Evolutionary conservation across 2,888 invertebrate genomes (phyloP), one percentile per base, ranked within the genome.

Genomic region (Acanthopleura granulata): DNA sequence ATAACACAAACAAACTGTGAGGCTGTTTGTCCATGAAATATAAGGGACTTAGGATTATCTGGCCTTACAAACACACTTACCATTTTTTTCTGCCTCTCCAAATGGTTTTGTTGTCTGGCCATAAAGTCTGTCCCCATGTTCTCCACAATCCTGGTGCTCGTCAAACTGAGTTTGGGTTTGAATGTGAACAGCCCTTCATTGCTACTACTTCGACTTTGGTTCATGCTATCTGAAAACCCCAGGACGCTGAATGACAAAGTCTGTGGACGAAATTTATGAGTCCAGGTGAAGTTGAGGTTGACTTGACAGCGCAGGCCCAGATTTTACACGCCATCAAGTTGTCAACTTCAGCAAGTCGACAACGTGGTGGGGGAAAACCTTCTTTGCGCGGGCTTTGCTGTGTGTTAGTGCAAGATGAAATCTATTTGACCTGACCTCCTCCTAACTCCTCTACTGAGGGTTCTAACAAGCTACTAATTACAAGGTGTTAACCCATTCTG

Each of bases 101-200:
- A 76, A 81, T 85, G 86, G 74, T 84, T 83, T 72, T 86, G 85
- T 72, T 87, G 87, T 74, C 86, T 80, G 50, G 84, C 77, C 86
- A 86, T 86, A 76, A 88, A 87, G 77, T 87, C 86, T 62, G 85
- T 85, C 9, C 84, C 85, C 66, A 87, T 77, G 78, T 77, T 83
- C 77, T 87, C 86, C 40, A 82, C 86, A 75, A 85, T 85, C 78
- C 82, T 85, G 15, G 81, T 79, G 79, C 88, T 88, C 12, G 83
- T 79, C 40, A 79, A 76, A 74, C 85, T 86, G 69, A 87, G 81
- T 83, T 84, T 86, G 40, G 87, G 85, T 71, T 80, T 81, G 77
- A 87, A 87, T 40, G 86, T 86, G 75, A 88, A 86, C 40, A 85
- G 79, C 77, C 77, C 83, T 75, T 86, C 84, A 79, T 86, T 85